Evolutionary conservation across 2,797 vertebrate genomes (phyloP).

Genomic region (Ceryle rudis): DNA sequence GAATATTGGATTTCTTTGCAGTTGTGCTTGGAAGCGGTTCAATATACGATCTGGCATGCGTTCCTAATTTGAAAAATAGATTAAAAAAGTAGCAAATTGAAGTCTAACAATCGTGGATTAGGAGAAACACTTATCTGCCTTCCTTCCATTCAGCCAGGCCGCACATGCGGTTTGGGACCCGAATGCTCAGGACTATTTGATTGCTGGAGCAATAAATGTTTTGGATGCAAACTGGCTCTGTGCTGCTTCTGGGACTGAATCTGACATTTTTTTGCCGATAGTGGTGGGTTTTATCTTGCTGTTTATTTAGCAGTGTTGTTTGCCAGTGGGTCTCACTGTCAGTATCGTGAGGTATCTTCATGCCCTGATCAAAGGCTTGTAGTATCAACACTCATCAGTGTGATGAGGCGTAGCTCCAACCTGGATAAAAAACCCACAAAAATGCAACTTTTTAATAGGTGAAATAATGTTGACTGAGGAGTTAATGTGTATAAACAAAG

Average conservation of each 20-base stretch:
- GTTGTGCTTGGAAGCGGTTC: conserved; percentile 24
- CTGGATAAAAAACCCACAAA: background rate
- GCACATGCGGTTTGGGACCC: background rate
- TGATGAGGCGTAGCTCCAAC: background rate
- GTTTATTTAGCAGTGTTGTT: background rate
- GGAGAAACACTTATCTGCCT: conserved; percentile 66
- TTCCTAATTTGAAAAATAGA: conserved; percentile 22
- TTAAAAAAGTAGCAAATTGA: conserved; percentile 11
- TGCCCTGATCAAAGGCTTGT: background rate
- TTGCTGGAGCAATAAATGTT: background rate
- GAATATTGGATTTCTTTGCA: background rate
- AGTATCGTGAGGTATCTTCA: background rate
- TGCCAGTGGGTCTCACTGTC: background rate
- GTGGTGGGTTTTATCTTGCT: background rate
- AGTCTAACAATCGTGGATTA: conserved; percentile 28
- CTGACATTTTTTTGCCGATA: background rate
- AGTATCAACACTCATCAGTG: background rate
- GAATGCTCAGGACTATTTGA: background rate
- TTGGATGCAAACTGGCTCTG: background rate
- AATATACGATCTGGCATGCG: background rate
- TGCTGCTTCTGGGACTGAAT: background rate
- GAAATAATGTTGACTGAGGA: background rate
- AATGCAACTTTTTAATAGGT: background rate
- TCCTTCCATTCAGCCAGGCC: conserved; percentile 15
- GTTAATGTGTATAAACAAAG: background rate